Base-by-base conservation (phyloP, 2,888 invertebrate species). In the Drosophila parthenogenetica region DNA sequence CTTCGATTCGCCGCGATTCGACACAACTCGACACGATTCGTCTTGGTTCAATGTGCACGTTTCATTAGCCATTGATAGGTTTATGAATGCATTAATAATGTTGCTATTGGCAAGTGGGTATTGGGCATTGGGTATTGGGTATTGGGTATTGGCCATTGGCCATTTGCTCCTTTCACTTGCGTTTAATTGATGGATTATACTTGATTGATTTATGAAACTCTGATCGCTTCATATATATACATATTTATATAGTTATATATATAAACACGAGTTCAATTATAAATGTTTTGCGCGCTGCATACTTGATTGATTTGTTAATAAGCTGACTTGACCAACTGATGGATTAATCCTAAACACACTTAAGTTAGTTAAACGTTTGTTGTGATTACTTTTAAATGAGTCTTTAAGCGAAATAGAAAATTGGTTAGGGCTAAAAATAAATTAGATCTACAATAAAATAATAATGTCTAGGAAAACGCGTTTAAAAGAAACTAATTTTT, bases 161-260 rank as follows among this genome's bases (percentile, higher is more conserved):
- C 17, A 49, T 50, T 50, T 40, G 29, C 50, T 14, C 19, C 19
- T 17, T 32, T 71, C 60, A 40, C 54, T 35, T 59, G 61, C 68
- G 40, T 59, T 75, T 81, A 79, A 81, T 78, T 87, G 88, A 87
- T 83, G 69, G 82, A 64, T 72, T 72, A 58, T 45, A n/a, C 42
- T 60, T 73, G 77, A 83, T 81, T 77, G 79, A 85, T 87, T 83
- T 75, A 80, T 80, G 66, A 68, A 77, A 51, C 59, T 54, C 54
- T 29, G 29, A 5, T 32, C 32, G 2, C 11, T 29, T 43, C 19
- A 43, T 19, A 42, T 1, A 22, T 22, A 1, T 22, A 22, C 22
- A 22, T 22, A 5, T 22, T 0, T 22, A 22, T 43, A 10, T 16
- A 11, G 32, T 5, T 49, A n/a, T 42, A 32, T 49, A 19, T 39